phyloP scores from a whole-genome alignment of 2,797 vertebrate genomes.

The Anguilla anguilla region DNA sequence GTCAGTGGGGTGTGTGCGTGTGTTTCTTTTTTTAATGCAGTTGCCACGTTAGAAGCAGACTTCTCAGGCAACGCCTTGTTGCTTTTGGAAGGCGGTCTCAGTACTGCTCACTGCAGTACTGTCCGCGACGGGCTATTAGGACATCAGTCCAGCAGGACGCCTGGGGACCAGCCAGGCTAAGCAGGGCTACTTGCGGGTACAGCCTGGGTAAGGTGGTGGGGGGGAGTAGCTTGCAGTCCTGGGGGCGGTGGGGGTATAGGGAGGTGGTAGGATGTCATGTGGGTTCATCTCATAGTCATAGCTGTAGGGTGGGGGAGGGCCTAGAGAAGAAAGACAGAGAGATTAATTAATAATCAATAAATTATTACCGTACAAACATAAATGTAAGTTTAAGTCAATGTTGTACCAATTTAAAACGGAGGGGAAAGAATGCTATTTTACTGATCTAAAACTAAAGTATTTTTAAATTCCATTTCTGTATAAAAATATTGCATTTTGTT shows the following conservation, averaged over 20 bases:
- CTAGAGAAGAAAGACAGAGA: conserved; percentile 56
- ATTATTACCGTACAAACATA: not conserved
- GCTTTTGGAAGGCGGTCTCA: not conserved
- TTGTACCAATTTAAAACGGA: not conserved
- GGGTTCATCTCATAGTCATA: conserved; percentile 84
- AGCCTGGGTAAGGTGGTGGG: conserved; percentile 86
- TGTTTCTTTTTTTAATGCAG: too few species aligned
- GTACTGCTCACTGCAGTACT: not conserved
- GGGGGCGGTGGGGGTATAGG: conserved; percentile 80
- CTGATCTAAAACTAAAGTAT: too few species aligned
- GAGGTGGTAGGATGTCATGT: conserved; percentile 76
- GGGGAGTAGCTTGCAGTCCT: conserved; percentile 71
- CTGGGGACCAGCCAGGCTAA: not conserved
- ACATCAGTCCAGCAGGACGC: conserved; percentile 8
- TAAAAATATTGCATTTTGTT: too few species aligned
- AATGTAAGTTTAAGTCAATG: not conserved
- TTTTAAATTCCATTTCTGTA: too few species aligned
- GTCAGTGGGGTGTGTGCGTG: not conserved
- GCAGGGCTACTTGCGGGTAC: conserved; percentile 66
- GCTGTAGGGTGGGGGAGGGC: conserved; percentile 82
- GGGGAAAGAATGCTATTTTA: too few species aligned
- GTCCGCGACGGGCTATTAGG: not conserved
- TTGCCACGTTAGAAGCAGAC: too few species aligned
- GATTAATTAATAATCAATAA: not conserved
- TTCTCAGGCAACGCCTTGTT: too few species aligned